Conservation (phyloP, 92 coral and sea anemone species). For the Nematostella vectensis region DNA sequence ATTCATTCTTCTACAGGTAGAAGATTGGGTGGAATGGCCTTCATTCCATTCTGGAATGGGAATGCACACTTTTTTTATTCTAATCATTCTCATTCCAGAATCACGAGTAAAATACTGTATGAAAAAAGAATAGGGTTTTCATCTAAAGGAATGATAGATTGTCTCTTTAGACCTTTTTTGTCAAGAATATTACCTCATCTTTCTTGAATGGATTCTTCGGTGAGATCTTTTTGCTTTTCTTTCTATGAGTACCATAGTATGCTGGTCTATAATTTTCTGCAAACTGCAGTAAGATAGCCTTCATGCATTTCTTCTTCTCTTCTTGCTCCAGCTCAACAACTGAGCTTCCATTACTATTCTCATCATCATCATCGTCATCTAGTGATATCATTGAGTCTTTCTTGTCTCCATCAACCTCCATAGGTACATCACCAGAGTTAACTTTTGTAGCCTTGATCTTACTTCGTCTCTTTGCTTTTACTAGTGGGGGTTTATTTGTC, state of each 20-base stretch:
- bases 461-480: constrained; percentile 13
- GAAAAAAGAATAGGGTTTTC: no score
- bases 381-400: constrained; percentile 3
- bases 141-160: no score
- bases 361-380: constrained; percentile 41
- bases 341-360: constrained; percentile 39
- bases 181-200: constrained; percentile 69
- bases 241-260: constrained; percentile 84
- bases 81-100: no score
- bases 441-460: not conserved
- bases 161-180: no score
- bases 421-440: constrained; percentile 7
- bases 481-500: constrained; percentile 38
- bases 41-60: no score
- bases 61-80: no score
- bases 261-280: constrained; percentile 82
- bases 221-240: constrained; percentile 65
- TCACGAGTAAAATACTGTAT: no score
- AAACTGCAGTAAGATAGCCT: constrained; percentile 68
- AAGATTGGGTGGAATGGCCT: no score
- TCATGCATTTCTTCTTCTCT: constrained; percentile 22
- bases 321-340: constrained; percentile 41
- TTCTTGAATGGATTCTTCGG: constrained; percentile 77
- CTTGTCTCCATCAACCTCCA: constrained; percentile 9
- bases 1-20: no score